These are phyloP conservation scores for Serrognathus titanus DNA, from an alignment of 2,888 invertebrate genomes.

Conservation along the genomic window DNA sequence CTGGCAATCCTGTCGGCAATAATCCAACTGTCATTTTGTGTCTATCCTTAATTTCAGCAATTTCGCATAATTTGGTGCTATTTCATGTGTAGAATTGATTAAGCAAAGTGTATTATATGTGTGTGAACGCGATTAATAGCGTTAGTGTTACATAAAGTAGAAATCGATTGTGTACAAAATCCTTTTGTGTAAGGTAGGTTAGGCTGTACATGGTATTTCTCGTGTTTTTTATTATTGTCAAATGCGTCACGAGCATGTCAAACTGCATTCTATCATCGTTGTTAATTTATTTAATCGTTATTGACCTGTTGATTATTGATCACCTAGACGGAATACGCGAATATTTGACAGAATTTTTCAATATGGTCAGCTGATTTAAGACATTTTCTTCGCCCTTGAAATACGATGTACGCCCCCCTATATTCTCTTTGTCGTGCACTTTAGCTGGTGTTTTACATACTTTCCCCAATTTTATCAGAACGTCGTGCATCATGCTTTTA, in stretches of 20 bases:
- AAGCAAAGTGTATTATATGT: slow-evolving; percentile 19
- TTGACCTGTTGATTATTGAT: slow-evolving; percentile 24
- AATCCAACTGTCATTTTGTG: slow-evolving; percentile 32
- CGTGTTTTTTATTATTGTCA: slow-evolving; percentile 44
- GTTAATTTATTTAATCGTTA: slow-evolving; percentile 20
- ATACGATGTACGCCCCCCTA: slow-evolving; percentile 25
- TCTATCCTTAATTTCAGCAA: slow-evolving; percentile 31
- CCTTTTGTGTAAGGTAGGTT: slow-evolving; percentile 43
- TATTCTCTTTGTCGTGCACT: slow-evolving; percentile 14
- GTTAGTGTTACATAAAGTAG: slow-evolving; percentile 20
- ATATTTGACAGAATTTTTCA: slow-evolving; percentile 15
- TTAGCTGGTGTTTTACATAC: neutral
- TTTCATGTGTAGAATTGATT: slow-evolving; percentile 13
- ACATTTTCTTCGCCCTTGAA: slow-evolving; percentile 29
- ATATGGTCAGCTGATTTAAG: slow-evolving; percentile 27
- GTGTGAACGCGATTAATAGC: slow-evolving; percentile 9
- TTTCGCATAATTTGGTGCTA: slow-evolving; percentile 26
- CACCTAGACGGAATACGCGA: neutral
- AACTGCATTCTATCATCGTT: slow-evolving; percentile 23
- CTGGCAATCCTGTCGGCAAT: slow-evolving; percentile 25
- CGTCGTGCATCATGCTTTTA: neutral
- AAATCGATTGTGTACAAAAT: slow-evolving; percentile 18
- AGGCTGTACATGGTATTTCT: slow-evolving; percentile 31
- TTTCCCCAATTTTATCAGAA: neutral
- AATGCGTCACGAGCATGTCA: slow-evolving; percentile 42